Base-by-base conservation (phyloP, 2,797 vertebrate genomes). In the Arctocebus calabarensis region DNA sequence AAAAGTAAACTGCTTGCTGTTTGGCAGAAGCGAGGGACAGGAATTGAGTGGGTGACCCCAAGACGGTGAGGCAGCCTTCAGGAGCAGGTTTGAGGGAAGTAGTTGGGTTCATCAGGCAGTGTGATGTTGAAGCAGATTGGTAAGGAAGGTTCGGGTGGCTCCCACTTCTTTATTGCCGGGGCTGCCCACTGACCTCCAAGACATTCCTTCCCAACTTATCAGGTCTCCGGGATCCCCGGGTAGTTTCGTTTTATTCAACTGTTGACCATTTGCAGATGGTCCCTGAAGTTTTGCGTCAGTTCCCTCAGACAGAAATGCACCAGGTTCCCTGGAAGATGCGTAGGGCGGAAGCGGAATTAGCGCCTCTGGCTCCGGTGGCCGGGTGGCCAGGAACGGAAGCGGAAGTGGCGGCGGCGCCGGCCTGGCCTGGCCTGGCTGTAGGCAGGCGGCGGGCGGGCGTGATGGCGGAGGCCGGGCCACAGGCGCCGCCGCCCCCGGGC, bases 401-500 rank as follows among this genome's bases (percentile, higher is more conserved):
- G 98, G 97, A 98, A 98, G 97, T 96, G 88, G 96, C 90, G 96
- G 96, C 96, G 94, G 98, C 82, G 97, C 97, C 97, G 98, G 96
- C 97, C 97, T 97, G 97, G 97, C 97, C 96, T 94, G 97, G 97
- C 97, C 97, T 98, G 97, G 98, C 84, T 91, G 84, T 66, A 97
- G 98, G 88, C 98, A 96, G 98, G 94, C 87, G 88, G 97, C 97
- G 84, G 95, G 93, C 91, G 45, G 93, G 87, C 87, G 96, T 64
- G 93, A 98, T 97, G 97, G 96, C 97, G 93, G 98, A 98, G 98
- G 98, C 99, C 94, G 99, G 99, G 97, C 97, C 94, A n/a, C 98
- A 97, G 97, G 98, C 98, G 96, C 97, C 99, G 96, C 99, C 99
- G 95, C 99, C 99, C 37, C 99, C 99, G 96, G 95, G 98, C 16